Conservation (phyloP, 2,888 invertebrate species). For the Polymixis flavicincta region DNA sequence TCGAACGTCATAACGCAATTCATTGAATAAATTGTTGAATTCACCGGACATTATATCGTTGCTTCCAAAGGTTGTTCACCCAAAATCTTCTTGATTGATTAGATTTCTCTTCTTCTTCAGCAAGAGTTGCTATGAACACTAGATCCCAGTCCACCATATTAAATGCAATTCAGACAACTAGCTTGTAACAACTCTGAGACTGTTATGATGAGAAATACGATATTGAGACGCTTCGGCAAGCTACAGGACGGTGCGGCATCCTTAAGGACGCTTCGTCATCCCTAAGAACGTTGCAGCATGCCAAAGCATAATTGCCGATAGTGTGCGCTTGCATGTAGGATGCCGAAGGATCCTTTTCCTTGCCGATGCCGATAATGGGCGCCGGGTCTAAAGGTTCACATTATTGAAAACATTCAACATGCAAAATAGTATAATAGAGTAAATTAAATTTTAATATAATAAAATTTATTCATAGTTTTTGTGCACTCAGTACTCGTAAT, state of each 20-base stretch:
- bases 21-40: slow-evolving; percentile 48
- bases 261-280: slow-evolving; percentile 36
- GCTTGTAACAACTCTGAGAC: slow-evolving; percentile 53
- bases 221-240: slow-evolving; percentile 56
- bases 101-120: slow-evolving; percentile 58
- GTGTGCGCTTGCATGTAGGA: slow-evolving; percentile 51
- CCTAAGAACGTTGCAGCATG: slow-evolving; percentile 41
- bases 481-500: not conserved
- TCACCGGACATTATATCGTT: slow-evolving; percentile 47
- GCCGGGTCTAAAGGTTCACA: too few species aligned
- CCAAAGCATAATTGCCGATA: slow-evolving; percentile 42
- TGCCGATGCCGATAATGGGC: slow-evolving; percentile 36
- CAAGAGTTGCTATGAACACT: slow-evolving; percentile 54
- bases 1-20: slow-evolving; percentile 56
- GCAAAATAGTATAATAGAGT: too few species aligned
- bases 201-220: slow-evolving; percentile 37
- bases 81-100: slow-evolving; percentile 56
- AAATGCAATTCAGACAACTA: slow-evolving; percentile 30
- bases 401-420: too few species aligned
- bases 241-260: slow-evolving; percentile 45
- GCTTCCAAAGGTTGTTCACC: slow-evolving; percentile 56
- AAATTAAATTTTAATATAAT: too few species aligned
- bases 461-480: not conserved
- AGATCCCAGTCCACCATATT: slow-evolving; percentile 57
- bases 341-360: slow-evolving; percentile 50